Evolutionary conservation across 2,797 vertebrate species (phyloP).

Genomic region (Hypotaenidia philippensis): DNA sequence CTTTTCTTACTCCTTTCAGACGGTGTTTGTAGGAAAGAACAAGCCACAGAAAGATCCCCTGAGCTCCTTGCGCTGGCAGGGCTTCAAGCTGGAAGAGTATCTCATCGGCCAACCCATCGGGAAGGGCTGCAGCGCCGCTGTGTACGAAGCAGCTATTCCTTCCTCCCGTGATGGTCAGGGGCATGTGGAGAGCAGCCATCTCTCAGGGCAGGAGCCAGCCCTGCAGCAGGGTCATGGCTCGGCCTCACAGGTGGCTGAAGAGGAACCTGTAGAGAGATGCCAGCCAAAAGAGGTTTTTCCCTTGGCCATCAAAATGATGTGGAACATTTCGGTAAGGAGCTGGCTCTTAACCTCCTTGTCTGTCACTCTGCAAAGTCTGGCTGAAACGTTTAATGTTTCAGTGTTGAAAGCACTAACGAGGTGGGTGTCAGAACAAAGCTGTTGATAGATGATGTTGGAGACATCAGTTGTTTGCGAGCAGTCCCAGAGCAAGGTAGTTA

Average conservation of each 20-base stretch:
- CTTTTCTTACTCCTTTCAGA: conserved; percentile 73
- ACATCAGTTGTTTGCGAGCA: rapidly evolving
- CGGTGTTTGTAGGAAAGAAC: conserved; percentile 84
- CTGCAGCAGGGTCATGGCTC: rapidly evolving
- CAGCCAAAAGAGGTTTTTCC: conserved; percentile 72
- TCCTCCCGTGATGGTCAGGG: rapidly evolving
- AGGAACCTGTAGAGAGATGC: neutral
- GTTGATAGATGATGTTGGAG: neutral
- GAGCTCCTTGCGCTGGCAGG: conserved; percentile 77
- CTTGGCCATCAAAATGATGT: conserved; percentile 95
- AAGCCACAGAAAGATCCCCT: conserved; percentile 81
- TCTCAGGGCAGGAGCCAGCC: neutral
- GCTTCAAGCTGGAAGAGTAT: conserved; percentile 92
- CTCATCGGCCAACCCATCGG: conserved; percentile 89
- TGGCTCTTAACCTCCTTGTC: rapidly evolving
- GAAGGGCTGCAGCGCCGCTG: conserved; percentile 91
- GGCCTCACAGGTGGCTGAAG: rapidly evolving
- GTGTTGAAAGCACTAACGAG: neutral
- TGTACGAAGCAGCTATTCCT: conserved; percentile 88
- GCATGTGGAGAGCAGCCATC: rapidly evolving
- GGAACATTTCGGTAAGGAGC: conserved; percentile 91
- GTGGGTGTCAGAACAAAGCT: neutral
- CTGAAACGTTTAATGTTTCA: neutral
- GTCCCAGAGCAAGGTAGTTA: neutral
- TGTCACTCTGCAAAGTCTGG: neutral